These are phyloP conservation scores for Suricata suricatta DNA, from an alignment of 2,113 vertebrate genomes.

Conservation along the genomic window DNA sequence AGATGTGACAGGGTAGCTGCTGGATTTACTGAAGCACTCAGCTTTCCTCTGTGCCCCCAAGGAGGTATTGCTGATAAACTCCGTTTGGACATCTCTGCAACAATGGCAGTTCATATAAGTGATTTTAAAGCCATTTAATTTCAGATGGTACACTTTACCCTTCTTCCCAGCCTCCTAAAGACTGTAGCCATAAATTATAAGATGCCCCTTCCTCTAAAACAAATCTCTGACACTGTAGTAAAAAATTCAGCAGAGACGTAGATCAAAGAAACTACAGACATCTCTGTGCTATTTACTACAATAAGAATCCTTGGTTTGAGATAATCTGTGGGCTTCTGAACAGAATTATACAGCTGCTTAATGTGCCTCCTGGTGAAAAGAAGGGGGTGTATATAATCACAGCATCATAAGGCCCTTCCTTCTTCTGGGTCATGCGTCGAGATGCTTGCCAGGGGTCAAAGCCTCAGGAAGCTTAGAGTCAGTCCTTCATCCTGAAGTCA, in stretches of 20 bases:
- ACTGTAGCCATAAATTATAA: background rate
- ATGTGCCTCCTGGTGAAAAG: constrained; percentile 85
- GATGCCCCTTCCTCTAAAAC: background rate
- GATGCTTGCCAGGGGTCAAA: constrained; percentile 89
- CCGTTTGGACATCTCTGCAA: background rate
- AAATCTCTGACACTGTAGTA: background rate
- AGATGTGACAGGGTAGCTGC: background rate
- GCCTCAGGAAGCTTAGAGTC: constrained; percentile 92
- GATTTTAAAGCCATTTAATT: background rate
- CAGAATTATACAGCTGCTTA: constrained; percentile 95
- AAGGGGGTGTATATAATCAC: constrained; percentile 93
- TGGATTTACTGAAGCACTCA: background rate
- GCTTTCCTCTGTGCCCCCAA: background rate
- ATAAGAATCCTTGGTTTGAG: constrained; percentile 96
- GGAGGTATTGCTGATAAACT: background rate
- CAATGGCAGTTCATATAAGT: background rate
- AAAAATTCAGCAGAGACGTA: background rate
- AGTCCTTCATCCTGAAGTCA: constrained; percentile 94
- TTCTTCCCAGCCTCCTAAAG: background rate
- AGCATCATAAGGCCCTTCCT: constrained; percentile 91
- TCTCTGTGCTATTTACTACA: constrained; percentile 95
- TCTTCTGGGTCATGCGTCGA: constrained; percentile 95
- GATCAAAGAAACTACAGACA: constrained; percentile 85
- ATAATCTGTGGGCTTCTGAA: constrained; percentile 98
- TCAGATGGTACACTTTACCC: background rate